phyloP scores from a whole-genome alignment of 2,888 invertebrate species.

The Lutraria lutraria region DNA sequence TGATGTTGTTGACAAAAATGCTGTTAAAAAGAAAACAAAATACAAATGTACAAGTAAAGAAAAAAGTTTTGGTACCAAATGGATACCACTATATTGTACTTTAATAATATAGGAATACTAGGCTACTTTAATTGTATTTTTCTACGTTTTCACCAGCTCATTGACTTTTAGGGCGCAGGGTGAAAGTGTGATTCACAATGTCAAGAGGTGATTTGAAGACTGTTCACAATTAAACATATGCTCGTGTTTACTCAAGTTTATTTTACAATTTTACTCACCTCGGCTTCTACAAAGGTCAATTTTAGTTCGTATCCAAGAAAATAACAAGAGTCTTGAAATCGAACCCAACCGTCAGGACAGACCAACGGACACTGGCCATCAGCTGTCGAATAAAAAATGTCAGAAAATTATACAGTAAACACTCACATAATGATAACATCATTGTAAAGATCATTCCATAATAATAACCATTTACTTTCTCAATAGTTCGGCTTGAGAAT shows the following conservation, averaged over 20 bases:
- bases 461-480: too few species aligned
- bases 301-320: not conserved
- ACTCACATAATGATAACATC: too few species aligned
- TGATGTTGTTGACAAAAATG: slow-evolving; percentile 21
- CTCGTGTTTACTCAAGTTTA: not conserved
- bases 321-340: slow-evolving; percentile 27
- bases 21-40: not conserved
- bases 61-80: not conserved
- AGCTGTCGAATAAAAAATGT: not conserved
- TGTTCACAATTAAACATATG: too few species aligned
- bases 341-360: slow-evolving; percentile 25
- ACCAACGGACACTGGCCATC: not conserved
- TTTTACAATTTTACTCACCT: not conserved
- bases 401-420: not conserved
- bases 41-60: not conserved
- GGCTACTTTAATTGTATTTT: too few species aligned
- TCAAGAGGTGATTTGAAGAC: not conserved
- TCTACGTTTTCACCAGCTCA: too few species aligned
- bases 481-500: too few species aligned
- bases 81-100: too few species aligned
- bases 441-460: too few species aligned
- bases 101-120: too few species aligned
- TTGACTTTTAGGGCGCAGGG: not conserved
- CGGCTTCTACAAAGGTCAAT: not conserved
- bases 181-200: not conserved